Evolutionary conservation across 2,888 invertebrate genomes (phyloP).

Genomic region (Galeopsomyia nigrocyanea): DNA sequence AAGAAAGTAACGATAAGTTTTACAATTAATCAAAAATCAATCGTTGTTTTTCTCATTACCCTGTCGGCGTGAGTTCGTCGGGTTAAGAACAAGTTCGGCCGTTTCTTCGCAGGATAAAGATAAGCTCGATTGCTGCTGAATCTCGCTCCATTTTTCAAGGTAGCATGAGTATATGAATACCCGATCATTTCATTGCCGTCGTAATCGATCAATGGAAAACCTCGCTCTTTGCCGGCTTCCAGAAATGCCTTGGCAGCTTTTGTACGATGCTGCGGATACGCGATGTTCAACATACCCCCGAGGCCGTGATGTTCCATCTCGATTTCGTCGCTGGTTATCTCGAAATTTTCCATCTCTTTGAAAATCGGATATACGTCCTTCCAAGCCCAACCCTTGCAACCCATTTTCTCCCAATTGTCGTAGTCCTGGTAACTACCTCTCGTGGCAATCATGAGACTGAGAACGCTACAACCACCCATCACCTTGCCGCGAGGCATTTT

Average conservation of each 20-base stretch:
- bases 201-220: constrained; percentile 43
- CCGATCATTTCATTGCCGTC: constrained; percentile 56
- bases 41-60: constrained; percentile 71
- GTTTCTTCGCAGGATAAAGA: constrained; percentile 71
- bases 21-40: constrained; percentile 73
- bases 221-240: constrained; percentile 67
- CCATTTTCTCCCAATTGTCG: constrained; percentile 79
- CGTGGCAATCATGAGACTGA: constrained; percentile 86
- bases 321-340: constrained; percentile 55
- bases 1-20: constrained; percentile 75
- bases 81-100: too few relatives aligned
- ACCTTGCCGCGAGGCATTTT: constrained; percentile 76
- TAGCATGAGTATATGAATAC: too few relatives aligned
- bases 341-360: too few relatives aligned
- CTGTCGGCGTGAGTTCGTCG: too few relatives aligned
- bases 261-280: too few relatives aligned
- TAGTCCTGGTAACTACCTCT: constrained; percentile 81
- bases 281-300: too few relatives aligned
- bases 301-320: constrained; percentile 53
- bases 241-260: too few relatives aligned
- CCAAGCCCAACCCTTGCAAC: constrained; percentile 82
- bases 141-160: too few relatives aligned
- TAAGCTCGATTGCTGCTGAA: constrained; percentile 64
- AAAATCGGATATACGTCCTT: too few relatives aligned
- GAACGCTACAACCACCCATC: constrained; percentile 83